phyloP scores from a whole-genome alignment of 1,140 invertebrate species.

The Atta cephalotes region DNA sequence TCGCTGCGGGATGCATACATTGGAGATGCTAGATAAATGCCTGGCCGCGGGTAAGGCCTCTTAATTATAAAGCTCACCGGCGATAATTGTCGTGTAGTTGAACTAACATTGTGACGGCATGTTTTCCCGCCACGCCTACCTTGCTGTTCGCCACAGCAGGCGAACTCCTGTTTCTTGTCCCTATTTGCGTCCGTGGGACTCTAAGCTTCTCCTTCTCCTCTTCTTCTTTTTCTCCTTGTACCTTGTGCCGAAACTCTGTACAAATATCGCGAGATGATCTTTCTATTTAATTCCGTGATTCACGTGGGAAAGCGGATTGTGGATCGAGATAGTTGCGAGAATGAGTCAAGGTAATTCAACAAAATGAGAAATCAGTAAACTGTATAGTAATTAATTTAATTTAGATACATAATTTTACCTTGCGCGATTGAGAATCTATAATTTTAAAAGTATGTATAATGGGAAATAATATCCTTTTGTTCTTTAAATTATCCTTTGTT shows the following conservation, averaged over 20 bases:
- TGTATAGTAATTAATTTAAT: neutral
- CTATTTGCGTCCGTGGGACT: slow-evolving; percentile 76
- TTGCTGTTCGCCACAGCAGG: slow-evolving; percentile 78
- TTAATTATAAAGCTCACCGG: slow-evolving; percentile 82
- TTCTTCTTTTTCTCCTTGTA: slow-evolving; percentile 20
- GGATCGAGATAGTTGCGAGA: neutral
- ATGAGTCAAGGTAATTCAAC: neutral
- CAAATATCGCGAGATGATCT: slow-evolving; percentile 36
- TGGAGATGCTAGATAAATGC: slow-evolving; percentile 70
- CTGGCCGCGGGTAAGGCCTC: slow-evolving; percentile 61
- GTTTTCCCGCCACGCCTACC: slow-evolving; percentile 81
- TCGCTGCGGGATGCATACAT: slow-evolving; percentile 58
- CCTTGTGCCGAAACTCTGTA: slow-evolving; percentile 36
- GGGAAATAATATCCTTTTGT: no score
- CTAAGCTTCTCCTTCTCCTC: slow-evolving; percentile 24
- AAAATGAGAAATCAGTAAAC: neutral
- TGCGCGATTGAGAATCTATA: neutral
- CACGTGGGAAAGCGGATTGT: slow-evolving; percentile 18
- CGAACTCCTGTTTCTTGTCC: slow-evolving; percentile 70
- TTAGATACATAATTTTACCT: neutral
- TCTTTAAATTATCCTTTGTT: neutral
- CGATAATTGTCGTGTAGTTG: slow-evolving; percentile 84
- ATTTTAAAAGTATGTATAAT: neutral
- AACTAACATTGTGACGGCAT: slow-evolving; percentile 82
- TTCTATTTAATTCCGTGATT: slow-evolving; percentile 3